These are phyloP conservation scores for Oxygymnocypris stewartii DNA, from an alignment of 2,113 vertebrate species.

Conservation along the genomic window DNA sequence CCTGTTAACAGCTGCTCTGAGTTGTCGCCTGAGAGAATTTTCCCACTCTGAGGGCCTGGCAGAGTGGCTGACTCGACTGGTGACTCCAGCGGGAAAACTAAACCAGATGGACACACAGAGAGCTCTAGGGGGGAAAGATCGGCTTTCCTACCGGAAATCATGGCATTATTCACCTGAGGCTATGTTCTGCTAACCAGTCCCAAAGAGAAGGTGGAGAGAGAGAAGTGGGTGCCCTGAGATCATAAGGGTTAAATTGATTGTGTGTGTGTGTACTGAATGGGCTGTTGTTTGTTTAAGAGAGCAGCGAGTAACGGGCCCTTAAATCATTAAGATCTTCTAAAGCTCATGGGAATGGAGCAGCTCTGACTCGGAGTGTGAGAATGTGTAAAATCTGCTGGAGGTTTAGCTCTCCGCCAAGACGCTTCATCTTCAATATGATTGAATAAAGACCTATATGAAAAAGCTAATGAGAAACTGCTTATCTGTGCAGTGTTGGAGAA, in stretches of 20 bases:
- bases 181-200: slow-evolving; percentile 51
- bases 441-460: not conserved
- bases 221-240: slow-evolving; percentile 15
- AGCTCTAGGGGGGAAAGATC: slow-evolving; percentile 47
- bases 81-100: slow-evolving; percentile 48
- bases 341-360: not conserved
- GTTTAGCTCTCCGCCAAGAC: not conserved
- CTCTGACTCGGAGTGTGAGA: not conserved
- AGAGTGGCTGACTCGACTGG: slow-evolving; percentile 30
- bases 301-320: slow-evolving; percentile 2
- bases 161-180: slow-evolving; percentile 55
- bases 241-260: slow-evolving; percentile 16
- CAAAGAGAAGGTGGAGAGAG: not conserved
- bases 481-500: not conserved
- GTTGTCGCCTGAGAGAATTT: slow-evolving; percentile 33
- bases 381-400: not conserved
- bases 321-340: not conserved
- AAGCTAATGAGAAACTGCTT: not conserved
- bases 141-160: slow-evolving; percentile 61
- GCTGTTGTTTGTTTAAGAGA: not conserved
- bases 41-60: slow-evolving; percentile 23
- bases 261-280: not conserved
- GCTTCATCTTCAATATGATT: not conserved
- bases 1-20: not conserved
- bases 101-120: slow-evolving; percentile 61